Evolutionary conservation across 2,888 invertebrate species (phyloP).

Genomic region (Sesia apiformis): DNA sequence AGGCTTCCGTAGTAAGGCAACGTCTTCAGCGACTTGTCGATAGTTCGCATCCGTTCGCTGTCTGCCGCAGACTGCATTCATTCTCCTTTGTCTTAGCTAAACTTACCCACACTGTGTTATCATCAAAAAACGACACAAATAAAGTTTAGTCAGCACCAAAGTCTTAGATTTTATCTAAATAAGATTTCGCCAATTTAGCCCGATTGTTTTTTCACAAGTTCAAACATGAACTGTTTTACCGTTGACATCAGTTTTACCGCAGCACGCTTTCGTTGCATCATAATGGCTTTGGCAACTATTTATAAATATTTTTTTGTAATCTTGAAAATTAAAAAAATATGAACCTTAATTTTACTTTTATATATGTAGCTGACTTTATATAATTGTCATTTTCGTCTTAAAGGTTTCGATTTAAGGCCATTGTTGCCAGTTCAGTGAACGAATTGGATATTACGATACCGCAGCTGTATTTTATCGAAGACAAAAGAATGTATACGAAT

Average conservation of each 20-base stretch:
- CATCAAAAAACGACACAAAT: too few species aligned
- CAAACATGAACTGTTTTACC: too few species aligned
- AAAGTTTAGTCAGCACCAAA: too few species aligned
- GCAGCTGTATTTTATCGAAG: constrained; percentile 16
- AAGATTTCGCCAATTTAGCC: too few species aligned
- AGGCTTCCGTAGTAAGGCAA: neutral
- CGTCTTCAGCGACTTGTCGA: constrained; percentile 26
- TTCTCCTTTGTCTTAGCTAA: constrained; percentile 23
- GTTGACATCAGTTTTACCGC: neutral
- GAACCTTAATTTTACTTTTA: too few species aligned
- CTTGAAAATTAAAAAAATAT: too few species aligned
- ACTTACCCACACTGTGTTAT: neutral
- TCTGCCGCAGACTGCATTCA: constrained; percentile 18
- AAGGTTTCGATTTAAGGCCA: too few species aligned
- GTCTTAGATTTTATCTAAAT: too few species aligned
- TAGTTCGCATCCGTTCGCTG: constrained; percentile 27
- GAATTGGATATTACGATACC: neutral
- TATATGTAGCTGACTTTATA: too few species aligned
- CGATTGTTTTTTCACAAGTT: too few species aligned
- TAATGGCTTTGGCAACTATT: neutral
- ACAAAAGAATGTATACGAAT: constrained; percentile 11
- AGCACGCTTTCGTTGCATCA: neutral
- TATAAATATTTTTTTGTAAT: too few species aligned
- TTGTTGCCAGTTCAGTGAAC: neutral
- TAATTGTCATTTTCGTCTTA: too few species aligned